These are phyloP conservation scores for Chondrilla cf. caribensis DNA, from an alignment of 37 sponge, comb jelly and placozoan genomes.

Conservation along the genomic window DNA sequence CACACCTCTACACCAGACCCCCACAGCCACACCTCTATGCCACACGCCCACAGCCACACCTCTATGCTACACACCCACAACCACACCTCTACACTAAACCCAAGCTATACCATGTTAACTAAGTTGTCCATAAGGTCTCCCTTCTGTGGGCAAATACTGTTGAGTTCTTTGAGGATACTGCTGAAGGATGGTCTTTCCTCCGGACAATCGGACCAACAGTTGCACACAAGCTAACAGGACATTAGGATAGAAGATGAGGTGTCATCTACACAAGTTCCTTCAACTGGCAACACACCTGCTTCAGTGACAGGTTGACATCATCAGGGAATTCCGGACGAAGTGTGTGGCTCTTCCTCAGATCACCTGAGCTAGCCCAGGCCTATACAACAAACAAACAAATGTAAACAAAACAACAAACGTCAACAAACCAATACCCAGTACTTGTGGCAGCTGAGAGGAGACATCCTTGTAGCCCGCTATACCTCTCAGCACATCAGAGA, in stretches of 20 bases:
- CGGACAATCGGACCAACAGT: conserved; percentile 41
- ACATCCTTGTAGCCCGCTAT: conserved; percentile 42
- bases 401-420: neutral
- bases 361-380: neutral
- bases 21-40: neutral
- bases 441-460: conserved; percentile 24
- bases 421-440: neutral
- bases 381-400: neutral
- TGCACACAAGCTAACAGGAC: conserved; percentile 12
- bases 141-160: conserved; percentile 38
- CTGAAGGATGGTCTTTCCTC: conserved; percentile 37
- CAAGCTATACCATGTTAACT: conserved; percentile 47
- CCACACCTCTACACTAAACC: no score
- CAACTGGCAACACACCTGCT: neutral
- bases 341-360: no score
- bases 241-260: neutral
- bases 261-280: neutral
- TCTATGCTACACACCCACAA: neutral
- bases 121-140: conserved; percentile 79
- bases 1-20: no score
- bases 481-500: conserved; percentile 42
- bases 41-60: neutral
- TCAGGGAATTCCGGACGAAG: conserved; percentile 11
- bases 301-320: neutral
- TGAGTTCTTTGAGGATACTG: conserved; percentile 43